phyloP scores from a whole-genome alignment of 2,888 invertebrate genomes.

The Dendrolimus houi region DNA sequence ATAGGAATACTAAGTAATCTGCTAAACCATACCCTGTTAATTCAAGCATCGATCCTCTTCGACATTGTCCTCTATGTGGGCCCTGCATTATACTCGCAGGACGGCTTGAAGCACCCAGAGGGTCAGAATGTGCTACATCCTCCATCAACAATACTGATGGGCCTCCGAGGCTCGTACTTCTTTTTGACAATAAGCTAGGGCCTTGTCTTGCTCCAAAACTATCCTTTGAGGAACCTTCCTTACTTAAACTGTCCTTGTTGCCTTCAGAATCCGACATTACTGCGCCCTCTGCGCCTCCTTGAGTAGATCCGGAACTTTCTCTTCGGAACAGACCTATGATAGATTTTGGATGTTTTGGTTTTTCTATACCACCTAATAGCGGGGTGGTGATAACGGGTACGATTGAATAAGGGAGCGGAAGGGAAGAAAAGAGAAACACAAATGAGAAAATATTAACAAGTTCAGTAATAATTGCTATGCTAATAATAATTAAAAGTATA shows the following conservation, averaged over 20 bases:
- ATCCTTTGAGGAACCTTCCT: slow-evolving; percentile 58
- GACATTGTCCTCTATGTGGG: slow-evolving; percentile 79
- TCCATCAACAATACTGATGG: slow-evolving; percentile 78
- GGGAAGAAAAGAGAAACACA: slow-evolving; percentile 40
- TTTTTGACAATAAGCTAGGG: slow-evolving; percentile 54
- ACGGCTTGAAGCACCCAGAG: slow-evolving; percentile 78
- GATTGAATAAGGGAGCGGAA: slow-evolving; percentile 29
- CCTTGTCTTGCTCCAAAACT: slow-evolving; percentile 52
- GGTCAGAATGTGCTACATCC: slow-evolving; percentile 76
- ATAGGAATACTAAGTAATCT: too few relatives aligned
- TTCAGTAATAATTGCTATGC: slow-evolving; percentile 11
- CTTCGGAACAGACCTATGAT: slow-evolving; percentile 93
- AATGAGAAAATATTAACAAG: slow-evolving; percentile 39
- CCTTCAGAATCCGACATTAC: slow-evolving; percentile 77
- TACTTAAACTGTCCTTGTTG: slow-evolving; percentile 53
- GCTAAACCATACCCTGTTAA: slow-evolving; percentile 80
- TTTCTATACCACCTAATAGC: slow-evolving; percentile 86
- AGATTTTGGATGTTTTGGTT: slow-evolving; percentile 89
- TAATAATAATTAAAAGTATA: slow-evolving; percentile 8
- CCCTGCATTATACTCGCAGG: slow-evolving; percentile 77
- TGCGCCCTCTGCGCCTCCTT: slow-evolving; percentile 68
- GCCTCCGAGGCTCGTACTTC: slow-evolving; percentile 64
- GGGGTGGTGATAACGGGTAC: slow-evolving; percentile 27
- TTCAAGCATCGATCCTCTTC: slow-evolving; percentile 89
- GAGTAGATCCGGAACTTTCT: slow-evolving; percentile 86